Base-by-base conservation (phyloP, 2,797 vertebrate species). In the Menidia menidia region DNA sequence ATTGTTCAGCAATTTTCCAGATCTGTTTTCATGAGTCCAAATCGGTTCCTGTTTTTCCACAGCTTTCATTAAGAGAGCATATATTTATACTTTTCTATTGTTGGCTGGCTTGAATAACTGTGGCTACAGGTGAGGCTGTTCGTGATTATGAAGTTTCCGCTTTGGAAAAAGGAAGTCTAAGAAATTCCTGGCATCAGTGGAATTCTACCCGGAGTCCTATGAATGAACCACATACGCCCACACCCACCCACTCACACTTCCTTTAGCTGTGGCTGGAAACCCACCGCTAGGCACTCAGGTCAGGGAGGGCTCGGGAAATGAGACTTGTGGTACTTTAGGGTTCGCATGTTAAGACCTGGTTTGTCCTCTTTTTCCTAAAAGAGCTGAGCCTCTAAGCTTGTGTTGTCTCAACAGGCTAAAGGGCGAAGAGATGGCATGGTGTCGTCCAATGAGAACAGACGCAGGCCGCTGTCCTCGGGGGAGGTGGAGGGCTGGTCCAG, bases 341-440 rank as follows among this genome's bases (percentile, higher is more conserved):
- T 41, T 60, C 52, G 35, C 8, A 19, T 1, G 41, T 54, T 82
- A 62, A 62, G 4, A 19, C 31, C 44, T 54, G 3, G 0, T 44
- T n/a, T 0, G 0, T 44, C 25, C 62, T 45, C 2, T 9, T 48
- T 15, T 39, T 8, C 4, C 52, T 32, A 44, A 13, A 14, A 13
- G 5, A 8, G 61, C 30, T 25, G 54, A 30, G 9, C 25, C 2
- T 25, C 25, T 25, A 25, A 25, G 25, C 25, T 25, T 25, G 25
- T 25, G 25, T 25, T 25, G 25, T 25, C 25, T 25, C 60, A 42
- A 18, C 25, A 95, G 94, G 90, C 91, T 69, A 92, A 93, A 91
- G 89, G 88, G 74, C 80, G 68, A 13, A 95, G 91, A 89, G 95
- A 96, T 95, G 96, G 90, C 78, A 90, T 89, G 58, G 93, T 93